Evolutionary conservation across 2,888 invertebrate genomes (phyloP).

Genomic region (Thereva unica): DNA sequence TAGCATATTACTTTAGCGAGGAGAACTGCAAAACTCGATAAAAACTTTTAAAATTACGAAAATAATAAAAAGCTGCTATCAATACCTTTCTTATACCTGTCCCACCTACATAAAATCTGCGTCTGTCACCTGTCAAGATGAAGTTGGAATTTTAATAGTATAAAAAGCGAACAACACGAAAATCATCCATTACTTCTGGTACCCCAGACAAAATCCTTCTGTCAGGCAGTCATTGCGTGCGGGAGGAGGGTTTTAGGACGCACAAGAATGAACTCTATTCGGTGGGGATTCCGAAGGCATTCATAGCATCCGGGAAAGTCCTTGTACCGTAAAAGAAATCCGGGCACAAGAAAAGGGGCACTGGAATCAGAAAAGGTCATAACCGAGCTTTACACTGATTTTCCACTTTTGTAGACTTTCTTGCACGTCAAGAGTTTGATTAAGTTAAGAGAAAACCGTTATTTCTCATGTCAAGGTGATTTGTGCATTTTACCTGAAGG

Average conservation of each 20-base stretch:
- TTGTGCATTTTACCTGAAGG: constrained; percentile 25
- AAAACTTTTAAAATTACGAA: too few relatives aligned
- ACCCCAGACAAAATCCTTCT: constrained; percentile 28
- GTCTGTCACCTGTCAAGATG: background rate
- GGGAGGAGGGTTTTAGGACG: background rate
- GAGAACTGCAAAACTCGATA: too few relatives aligned
- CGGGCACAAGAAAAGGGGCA: constrained; percentile 1
- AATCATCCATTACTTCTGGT: constrained; percentile 27
- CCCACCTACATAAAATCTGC: too few relatives aligned
- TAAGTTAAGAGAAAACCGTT: constrained; percentile 27
- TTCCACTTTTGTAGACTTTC: constrained; percentile 21
- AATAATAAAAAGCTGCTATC: too few relatives aligned
- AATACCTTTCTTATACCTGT: too few relatives aligned
- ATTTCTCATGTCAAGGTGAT: constrained; percentile 33
- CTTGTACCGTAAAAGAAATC: background rate
- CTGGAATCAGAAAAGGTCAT: background rate
- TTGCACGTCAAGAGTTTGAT: constrained; percentile 19
- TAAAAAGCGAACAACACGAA: constrained; percentile 13
- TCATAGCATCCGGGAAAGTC: too few relatives aligned
- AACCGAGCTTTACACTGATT: constrained; percentile 15
- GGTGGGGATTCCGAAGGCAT: too few relatives aligned
- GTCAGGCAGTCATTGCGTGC: constrained; percentile 13
- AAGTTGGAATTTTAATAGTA: background rate
- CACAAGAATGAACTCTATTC: too few relatives aligned
- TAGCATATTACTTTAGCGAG: too few relatives aligned